Evolutionary conservation across 2,888 invertebrate genomes (phyloP).

Genomic region (Synanthedon myopaeformis): DNA sequence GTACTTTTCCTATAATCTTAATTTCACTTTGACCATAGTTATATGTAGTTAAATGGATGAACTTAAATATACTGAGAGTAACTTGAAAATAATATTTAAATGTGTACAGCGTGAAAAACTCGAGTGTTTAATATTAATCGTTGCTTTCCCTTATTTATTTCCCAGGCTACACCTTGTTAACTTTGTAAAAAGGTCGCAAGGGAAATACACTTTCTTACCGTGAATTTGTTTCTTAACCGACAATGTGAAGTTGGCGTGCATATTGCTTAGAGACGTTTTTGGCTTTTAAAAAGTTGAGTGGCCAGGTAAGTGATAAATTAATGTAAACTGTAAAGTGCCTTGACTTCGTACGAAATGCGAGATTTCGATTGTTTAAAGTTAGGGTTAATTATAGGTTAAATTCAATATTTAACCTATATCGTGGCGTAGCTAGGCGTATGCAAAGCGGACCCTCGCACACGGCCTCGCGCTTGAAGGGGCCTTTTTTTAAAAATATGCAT

Average conservation of each 20-base stretch:
- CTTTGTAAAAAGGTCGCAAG: conserved; percentile 56
- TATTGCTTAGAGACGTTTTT: conserved; percentile 14
- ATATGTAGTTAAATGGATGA: no score
- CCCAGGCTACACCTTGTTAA: conserved; percentile 63
- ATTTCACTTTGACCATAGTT: no score
- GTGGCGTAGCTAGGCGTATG: no score
- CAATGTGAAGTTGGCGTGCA: conserved; percentile 23
- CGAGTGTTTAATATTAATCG: conserved; percentile 49
- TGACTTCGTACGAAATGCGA: no score
- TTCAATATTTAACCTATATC: no score
- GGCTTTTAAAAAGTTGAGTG: not conserved
- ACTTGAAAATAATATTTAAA: not conserved
- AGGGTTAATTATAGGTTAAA: no score
- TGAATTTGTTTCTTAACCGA: conserved; percentile 51
- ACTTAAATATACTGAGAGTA: not conserved
- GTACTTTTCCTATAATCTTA: no score
- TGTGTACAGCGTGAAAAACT: not conserved
- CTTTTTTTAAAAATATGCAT: no score
- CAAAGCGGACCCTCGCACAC: no score
- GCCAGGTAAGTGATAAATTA: not conserved
- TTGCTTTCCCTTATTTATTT: conserved; percentile 53
- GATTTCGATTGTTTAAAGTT: no score
- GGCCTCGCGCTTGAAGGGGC: no score
- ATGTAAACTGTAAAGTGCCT: not conserved
- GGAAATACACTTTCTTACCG: conserved; percentile 58